phyloP scores from a whole-genome alignment of 1,140 invertebrate species.

The Aphelenchoides avenae region DNA sequence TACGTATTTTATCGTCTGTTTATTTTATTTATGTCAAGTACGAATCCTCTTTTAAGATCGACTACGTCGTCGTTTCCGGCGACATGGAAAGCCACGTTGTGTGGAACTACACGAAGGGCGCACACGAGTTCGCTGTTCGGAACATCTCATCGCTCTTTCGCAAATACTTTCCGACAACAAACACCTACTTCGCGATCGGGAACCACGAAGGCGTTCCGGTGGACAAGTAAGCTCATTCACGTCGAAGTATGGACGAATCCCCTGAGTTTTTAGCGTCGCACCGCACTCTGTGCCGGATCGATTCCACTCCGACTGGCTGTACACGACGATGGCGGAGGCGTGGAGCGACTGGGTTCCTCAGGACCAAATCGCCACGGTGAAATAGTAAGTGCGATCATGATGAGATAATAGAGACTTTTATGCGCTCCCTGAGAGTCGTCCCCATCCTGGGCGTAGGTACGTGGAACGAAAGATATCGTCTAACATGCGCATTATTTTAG shows the following conservation, averaged over 20 bases:
- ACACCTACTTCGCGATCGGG: constrained; percentile 40
- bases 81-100: constrained; percentile 47
- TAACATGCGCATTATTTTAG: too few species aligned
- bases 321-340: too few species aligned
- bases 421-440: too few species aligned
- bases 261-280: constrained; percentile 30
- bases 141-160: constrained; percentile 37
- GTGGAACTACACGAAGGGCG: constrained; percentile 37
- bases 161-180: constrained; percentile 40
- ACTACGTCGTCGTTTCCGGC: constrained; percentile 48
- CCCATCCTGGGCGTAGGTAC: too few species aligned
- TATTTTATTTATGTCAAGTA: too few species aligned
- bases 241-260: too few species aligned
- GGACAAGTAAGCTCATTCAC: constrained; percentile 17
- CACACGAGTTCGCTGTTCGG: constrained; percentile 23
- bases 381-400: too few species aligned
- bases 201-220: constrained; percentile 43
- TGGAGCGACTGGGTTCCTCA: too few species aligned
- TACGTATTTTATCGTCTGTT: too few species aligned
- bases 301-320: constrained; percentile 47
- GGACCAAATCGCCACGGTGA: too few species aligned
- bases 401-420: too few species aligned
- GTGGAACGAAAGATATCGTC: too few species aligned
- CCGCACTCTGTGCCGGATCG: constrained; percentile 44
- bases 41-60: constrained; percentile 39